Base-by-base conservation (phyloP, 2,113 vertebrate species). In the Semicossyphus pulcher region DNA sequence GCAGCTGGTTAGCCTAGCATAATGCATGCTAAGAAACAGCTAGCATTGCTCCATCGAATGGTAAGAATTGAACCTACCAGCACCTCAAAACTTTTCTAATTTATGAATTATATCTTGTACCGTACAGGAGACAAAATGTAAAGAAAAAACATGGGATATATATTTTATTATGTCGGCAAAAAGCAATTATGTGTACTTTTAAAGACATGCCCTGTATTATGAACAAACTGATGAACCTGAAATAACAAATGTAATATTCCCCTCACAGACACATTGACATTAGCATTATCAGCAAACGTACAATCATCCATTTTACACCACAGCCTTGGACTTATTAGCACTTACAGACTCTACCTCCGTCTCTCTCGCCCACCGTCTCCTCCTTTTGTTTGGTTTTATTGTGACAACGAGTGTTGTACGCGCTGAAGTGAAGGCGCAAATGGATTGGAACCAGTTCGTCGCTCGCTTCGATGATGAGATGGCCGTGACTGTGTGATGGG, bases 391-490 rank as follows among this genome's bases (percentile, higher is more conserved):
- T 85, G 53, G 61, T 83, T 80, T 79, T 72, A 70, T 67, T 49
- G 71, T 66, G 52, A 61, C 66, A 73, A 59, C 7, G 23, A 10
- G 28, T 60, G 59, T 74, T 78, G 66, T 62, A 64, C 61, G 63
- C 34, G 39, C 72, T 34, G 58, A 69, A 64, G 67, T 49, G 45
- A 52, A 52, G 67, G 10, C 63, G 67, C 52, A 80, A 83, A 85
- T 90, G 76, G 49, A 83, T 80, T 47, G 58, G 32, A 81, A 67
- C 78, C 73, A 59, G 71, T 80, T 69, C 78, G 62, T 47, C 16
- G 78, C 57, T 68, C 0, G 9, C 12, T n/a, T n/a, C n/a, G 4
- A 62, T 74, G 79, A 88, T 88, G 85, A 88, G 73, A 72, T 88
- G 79, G 72, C 65, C 49, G 1, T 76, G 77, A 81, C 69, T 85